Base-by-base conservation (phyloP, 2,797 vertebrate genomes). In the Dromococcyx pavoninus region DNA sequence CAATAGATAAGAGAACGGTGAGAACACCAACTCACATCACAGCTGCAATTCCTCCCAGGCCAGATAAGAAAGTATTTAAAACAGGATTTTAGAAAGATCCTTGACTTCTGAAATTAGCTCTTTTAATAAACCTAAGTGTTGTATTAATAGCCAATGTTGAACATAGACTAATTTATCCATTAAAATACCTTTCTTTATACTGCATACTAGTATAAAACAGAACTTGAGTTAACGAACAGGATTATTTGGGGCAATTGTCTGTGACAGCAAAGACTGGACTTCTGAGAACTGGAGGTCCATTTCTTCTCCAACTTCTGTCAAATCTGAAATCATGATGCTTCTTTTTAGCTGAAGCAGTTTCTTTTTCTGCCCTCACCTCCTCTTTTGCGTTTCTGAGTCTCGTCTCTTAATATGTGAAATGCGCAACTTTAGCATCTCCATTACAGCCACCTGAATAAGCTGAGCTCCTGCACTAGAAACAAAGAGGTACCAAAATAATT, bases 11-110 rank as follows among this genome's bases (percentile, higher is more conserved):
- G 92, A 92, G 79, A 86, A 69, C 17, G 72, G 77, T 75, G 64
- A 91, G 43, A 72, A 88, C 91, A 95, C 89, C 95, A 95, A 83
- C 93, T 91, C 73, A 21, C 88, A 77, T 85, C 90, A 83, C 46
- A 72, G 95, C 60, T 72, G 85, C 46, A 93, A 94, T 88, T 95
- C 93, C 94, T 96, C 78, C 85, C 95, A 89, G 93, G 92, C 78
- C 88, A 88, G 91, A 78, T 66, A 88, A 91, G 87, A 86, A 93
- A 94, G 84, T 89, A 86, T 95, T 93, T 92, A 92, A 95, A 95
- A 92, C 56, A 86, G 17, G 37, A 62, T 88, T 97, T 95, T 91
- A 91, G 93, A 91, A 75, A 84, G 79, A 88, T 78, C 79, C 46
- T 75, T 66, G 13, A 62, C 35, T 77, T 86, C 58, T 56, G 74